Conservation (phyloP, 2,888 invertebrate genomes). For the Scaptomyza tumidula region DNA sequence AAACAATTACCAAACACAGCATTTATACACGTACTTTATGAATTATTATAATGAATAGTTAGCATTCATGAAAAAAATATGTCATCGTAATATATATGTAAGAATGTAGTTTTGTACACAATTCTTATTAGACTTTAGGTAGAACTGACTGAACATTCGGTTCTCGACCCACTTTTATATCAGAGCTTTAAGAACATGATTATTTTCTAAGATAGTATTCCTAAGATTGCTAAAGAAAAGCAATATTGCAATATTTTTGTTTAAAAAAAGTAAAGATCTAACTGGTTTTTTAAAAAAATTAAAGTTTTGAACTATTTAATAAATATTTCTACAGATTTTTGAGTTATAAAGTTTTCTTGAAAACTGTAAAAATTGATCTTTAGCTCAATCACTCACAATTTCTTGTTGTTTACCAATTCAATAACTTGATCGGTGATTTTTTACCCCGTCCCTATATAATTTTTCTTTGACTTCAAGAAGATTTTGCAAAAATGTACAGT, state of each 20-base stretch:
- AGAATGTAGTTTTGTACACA: not conserved
- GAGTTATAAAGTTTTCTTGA: no score
- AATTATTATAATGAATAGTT: slow-evolving; percentile 21
- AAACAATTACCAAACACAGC: slow-evolving; percentile 28
- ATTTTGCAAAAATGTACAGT: not conserved
- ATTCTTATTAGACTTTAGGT: not conserved
- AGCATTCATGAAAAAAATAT: slow-evolving; percentile 20
- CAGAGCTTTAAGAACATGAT: not conserved
- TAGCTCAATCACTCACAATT: no score
- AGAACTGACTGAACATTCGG: slow-evolving; percentile 1
- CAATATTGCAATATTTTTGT: not conserved
- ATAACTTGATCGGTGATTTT: not conserved
- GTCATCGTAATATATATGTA: slow-evolving; percentile 1
- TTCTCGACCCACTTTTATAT: slow-evolving; percentile 6
- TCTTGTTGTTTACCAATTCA: no score
- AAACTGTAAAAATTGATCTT: no score
- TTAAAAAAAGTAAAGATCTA: not conserved
- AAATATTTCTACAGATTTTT: no score
- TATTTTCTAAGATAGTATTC: not conserved
- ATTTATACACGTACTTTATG: slow-evolving; percentile 8
- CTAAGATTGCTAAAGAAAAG: not conserved
- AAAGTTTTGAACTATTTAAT: no score
- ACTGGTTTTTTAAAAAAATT: no score
- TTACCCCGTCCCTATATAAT: not conserved
- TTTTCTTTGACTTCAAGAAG: not conserved